Evolutionary conservation across 2,113 vertebrate genomes (phyloP), one percentile per base, ranked within the genome.

Genomic region (Mungos mungo): DNA sequence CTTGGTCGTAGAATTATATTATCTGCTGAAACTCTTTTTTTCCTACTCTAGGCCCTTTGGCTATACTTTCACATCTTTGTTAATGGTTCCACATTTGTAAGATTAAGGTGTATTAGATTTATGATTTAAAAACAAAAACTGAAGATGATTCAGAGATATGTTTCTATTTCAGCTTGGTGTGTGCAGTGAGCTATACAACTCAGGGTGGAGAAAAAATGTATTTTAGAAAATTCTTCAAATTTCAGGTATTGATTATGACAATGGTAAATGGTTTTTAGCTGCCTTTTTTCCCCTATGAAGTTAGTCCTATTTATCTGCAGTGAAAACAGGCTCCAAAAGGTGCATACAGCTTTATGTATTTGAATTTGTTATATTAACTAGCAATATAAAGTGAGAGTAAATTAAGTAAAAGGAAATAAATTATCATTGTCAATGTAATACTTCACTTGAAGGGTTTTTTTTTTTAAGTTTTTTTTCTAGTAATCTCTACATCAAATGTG

Each of bases 191-290:
- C 98, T 99, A 99, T 87, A 99, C 99, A 95, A 99, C 99, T 0
- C 99, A 99, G 97, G 98, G 98, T 8, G 99, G 99, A 98, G 99
- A 99, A 98, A 99, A 99, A 98, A 99, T 99, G 98, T 99, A 99
- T 98, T 99, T 99, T 98, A 99, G 99, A 93, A 99, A 99, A 98
- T 99, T 99, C 99, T 99, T 99, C 99, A 99, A 99, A 99, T 99
- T 99, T 98, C 99, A 99, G 99, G 99, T 99, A 99, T 92, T 96
- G 21, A 15, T 4, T 76, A 10, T 98, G 88, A 19, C 74, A 80
- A 15, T 72, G 29, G 93, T 94, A n/a, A 92, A 16, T 93, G 74
- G 0, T 60, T 92, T 86, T 33, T 65, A n/a, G 2, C 10, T 83
- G 18, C 18, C 33, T 16, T 90, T 80, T 88, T 90, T 41, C 11